Percentiles rank a stretch among this genome's conserved stretches.
phyloP scores from a whole-genome alignment of 1,140 invertebrate species.

The Calycopis cecrops region DNA sequence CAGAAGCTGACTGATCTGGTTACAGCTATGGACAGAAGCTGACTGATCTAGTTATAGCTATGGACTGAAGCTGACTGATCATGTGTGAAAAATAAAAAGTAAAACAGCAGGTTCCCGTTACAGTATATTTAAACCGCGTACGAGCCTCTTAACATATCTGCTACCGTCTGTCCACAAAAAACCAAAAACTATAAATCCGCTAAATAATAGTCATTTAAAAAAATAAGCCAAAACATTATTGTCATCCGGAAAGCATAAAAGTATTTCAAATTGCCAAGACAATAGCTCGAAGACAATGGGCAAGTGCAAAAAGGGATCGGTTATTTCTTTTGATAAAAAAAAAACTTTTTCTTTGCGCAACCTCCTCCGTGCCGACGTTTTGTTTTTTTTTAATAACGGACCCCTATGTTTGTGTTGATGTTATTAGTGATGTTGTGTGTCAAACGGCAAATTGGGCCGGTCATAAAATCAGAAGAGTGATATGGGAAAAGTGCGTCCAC shows the following conservation, averaged over 20 bases:
- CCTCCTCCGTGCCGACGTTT: constrained; percentile 52
- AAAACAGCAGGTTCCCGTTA: background rate
- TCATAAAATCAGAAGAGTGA: constrained; percentile 32
- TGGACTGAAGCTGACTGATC: background rate
- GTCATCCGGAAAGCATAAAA: constrained; percentile 71
- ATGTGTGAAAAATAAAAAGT: background rate
- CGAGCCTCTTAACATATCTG: constrained; percentile 40
- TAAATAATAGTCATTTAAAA: constrained; percentile 72
- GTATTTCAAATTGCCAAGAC: constrained; percentile 66
- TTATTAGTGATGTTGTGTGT: constrained; percentile 51
- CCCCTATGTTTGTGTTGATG: constrained; percentile 55
- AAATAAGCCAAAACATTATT: constrained; percentile 70
- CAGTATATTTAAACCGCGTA: constrained; percentile 50
- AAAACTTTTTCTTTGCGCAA: constrained; percentile 54
- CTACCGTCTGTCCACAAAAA: constrained; percentile 45
- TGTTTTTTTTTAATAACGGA: constrained; percentile 59
- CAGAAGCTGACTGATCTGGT: no score
- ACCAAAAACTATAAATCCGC: constrained; percentile 58
- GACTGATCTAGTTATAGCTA: no score
- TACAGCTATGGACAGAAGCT: no score
- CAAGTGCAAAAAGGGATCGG: constrained; percentile 58
- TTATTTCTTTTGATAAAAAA: constrained; percentile 51
- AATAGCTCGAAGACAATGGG: constrained; percentile 65
- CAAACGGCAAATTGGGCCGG: constrained; percentile 22
- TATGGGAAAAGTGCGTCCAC: constrained; percentile 22